Conservation (phyloP, 2,113 vertebrate genomes). For the Cryptoleucopteryx plumbea region DNA sequence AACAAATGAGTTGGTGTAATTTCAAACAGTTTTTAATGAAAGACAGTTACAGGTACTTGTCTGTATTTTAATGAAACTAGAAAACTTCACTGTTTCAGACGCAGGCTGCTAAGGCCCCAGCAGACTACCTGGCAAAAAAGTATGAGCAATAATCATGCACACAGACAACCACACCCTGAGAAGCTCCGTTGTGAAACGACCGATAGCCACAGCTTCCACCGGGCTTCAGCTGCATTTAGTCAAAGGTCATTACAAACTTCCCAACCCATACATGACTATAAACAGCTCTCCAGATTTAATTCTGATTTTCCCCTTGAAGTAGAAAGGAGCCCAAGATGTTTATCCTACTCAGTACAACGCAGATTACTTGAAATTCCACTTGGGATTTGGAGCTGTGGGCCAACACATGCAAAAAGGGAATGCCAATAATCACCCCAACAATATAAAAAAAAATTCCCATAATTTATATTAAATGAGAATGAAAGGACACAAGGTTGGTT, state of each 20-base stretch:
- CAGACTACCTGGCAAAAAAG: not conserved
- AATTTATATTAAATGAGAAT: rapidly evolving
- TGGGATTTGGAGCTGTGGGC: not conserved
- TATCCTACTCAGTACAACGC: not conserved
- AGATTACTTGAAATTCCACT: constrained; percentile 3
- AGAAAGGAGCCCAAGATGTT: not conserved
- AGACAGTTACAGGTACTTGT: not conserved
- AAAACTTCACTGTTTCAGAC: not conserved
- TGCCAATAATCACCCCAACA: not conserved
- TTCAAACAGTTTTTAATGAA: not conserved
- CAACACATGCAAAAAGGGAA: not conserved
- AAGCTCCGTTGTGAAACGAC: not conserved
- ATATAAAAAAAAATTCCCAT: not conserved
- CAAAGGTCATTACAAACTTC: constrained; percentile 60
- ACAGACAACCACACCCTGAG: constrained; percentile 39
- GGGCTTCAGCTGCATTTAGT: not conserved
- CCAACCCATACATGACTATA: not conserved
- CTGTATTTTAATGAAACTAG: not conserved
- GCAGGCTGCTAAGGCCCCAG: not conserved
- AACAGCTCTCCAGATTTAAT: not conserved
- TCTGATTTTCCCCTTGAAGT: not conserved
- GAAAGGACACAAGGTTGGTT: not conserved
- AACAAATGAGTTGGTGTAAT: rapidly evolving
- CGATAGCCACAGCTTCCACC: not conserved
- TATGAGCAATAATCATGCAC: not conserved